A percentile compares a stretch with the other conserved stretches of the same genome.
Conservation (phyloP, 2,113 vertebrate genomes). For the Polyodon spathula region DNA sequence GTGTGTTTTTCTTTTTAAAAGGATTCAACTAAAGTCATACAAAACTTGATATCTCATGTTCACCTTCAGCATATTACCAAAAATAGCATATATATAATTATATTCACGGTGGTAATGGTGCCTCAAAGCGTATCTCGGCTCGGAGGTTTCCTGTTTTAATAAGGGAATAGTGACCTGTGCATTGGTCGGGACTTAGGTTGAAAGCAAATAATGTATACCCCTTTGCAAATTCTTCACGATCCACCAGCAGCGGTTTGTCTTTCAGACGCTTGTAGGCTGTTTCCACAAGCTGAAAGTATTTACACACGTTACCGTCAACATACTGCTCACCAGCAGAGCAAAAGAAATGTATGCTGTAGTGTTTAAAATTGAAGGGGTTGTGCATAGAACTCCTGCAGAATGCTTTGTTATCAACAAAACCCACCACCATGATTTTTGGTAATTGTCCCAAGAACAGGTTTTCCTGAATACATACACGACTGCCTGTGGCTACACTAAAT, state of each 20-base stretch:
- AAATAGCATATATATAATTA: background rate
- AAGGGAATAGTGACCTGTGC: too few relatives aligned
- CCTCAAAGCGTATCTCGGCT: background rate
- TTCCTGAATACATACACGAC: background rate
- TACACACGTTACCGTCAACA: background rate
- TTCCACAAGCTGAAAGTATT: constrained; percentile 4
- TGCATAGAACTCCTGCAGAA: background rate
- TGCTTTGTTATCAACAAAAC: background rate
- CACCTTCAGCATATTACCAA: background rate
- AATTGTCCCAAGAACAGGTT: background rate
- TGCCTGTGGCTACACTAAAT: background rate
- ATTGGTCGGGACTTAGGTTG: too few relatives aligned
- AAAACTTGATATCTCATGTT: background rate
- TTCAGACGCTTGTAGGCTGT: constrained; percentile 6
- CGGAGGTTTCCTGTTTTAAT: too few relatives aligned
- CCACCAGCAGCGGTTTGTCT: background rate
- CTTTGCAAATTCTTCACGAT: too few relatives aligned
- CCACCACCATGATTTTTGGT: background rate
- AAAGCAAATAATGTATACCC: too few relatives aligned
- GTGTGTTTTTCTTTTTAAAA: background rate
- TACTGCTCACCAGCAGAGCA: too few relatives aligned
- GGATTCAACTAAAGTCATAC: background rate
- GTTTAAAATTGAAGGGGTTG: constrained; percentile 1
- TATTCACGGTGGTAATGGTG: background rate
- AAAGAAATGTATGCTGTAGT: background rate